phyloP scores from a whole-genome alignment of 2,888 invertebrate genomes.

The Phaedon cochleariae region DNA sequence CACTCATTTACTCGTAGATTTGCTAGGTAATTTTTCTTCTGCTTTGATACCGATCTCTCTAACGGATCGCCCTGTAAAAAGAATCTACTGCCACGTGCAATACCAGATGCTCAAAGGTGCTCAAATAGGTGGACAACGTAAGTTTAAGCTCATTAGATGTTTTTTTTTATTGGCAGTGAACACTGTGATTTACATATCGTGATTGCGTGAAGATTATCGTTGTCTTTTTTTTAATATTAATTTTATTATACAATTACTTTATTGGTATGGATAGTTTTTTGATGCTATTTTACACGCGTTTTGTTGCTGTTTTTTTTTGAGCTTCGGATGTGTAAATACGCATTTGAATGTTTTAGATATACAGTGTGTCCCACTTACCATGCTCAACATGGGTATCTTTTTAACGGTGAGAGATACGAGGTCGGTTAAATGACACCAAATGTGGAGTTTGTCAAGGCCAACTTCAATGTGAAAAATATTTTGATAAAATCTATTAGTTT shows the following conservation, averaged over 20 bases:
- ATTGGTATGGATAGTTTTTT: background rate
- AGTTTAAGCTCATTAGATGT: background rate
- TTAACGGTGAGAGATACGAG: too few relatives aligned
- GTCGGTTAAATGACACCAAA: too few relatives aligned
- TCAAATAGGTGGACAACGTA: slow-evolving; percentile 21
- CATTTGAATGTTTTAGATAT: background rate
- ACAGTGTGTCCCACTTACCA: too few relatives aligned
- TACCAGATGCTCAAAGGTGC: slow-evolving; percentile 35
- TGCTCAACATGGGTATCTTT: too few relatives aligned
- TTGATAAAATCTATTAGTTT: too few relatives aligned
- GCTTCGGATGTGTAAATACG: background rate
- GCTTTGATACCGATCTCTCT: slow-evolving; percentile 15
- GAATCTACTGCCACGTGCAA: slow-evolving; percentile 28
- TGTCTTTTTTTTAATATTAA: background rate
- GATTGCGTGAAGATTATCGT: background rate
- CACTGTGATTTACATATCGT: slow-evolving; percentile 23
- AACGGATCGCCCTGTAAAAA: slow-evolving; percentile 4
- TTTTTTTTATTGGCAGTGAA: slow-evolving; percentile 12
- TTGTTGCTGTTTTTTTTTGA: background rate
- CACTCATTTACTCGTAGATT: background rate
- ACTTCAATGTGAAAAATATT: too few relatives aligned
- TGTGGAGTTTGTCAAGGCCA: too few relatives aligned
- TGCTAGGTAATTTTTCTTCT: slow-evolving; percentile 3
- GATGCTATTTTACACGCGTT: background rate
- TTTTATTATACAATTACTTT: background rate